phyloP scores from a whole-genome alignment of 1,140 invertebrate genomes.

The Piezodorus guildinii region DNA sequence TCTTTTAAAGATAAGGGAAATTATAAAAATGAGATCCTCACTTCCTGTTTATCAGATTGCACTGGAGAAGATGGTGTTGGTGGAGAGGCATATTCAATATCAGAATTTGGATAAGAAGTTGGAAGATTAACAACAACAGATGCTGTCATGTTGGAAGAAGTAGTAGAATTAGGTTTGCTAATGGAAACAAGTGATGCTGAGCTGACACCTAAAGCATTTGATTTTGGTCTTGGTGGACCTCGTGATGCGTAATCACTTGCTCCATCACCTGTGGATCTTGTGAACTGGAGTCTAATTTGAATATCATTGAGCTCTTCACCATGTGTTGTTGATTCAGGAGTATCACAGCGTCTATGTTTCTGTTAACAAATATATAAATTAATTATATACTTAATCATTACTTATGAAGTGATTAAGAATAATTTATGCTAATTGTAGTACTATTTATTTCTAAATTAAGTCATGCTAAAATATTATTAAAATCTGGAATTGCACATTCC shows the following conservation, averaged over 20 bases:
- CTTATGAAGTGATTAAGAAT: no score
- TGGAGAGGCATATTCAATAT: conserved; percentile 31
- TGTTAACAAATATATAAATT: conserved; percentile 13
- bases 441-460: no score
- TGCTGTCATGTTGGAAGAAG: conserved; percentile 33
- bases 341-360: conserved; percentile 12
- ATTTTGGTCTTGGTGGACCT: conserved; percentile 14
- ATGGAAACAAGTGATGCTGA: conserved; percentile 28
- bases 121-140: conserved; percentile 33
- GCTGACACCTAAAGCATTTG: conserved; percentile 16
- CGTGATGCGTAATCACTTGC: conserved; percentile 11
- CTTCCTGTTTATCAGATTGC: conserved; percentile 30
- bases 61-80: conserved; percentile 28
- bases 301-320: conserved; percentile 27
- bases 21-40: conserved; percentile 32
- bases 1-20: not conserved
- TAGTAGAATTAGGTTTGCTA: conserved; percentile 32
- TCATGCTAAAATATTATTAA: not conserved
- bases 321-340: conserved; percentile 20
- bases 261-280: conserved; percentile 11
- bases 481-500: not conserved
- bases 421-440: no score
- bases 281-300: conserved; percentile 25
- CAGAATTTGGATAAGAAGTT: conserved; percentile 32
- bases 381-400: not conserved